phyloP scores from a whole-genome alignment of 2,797 vertebrate species.

The Lemur catta region DNA sequence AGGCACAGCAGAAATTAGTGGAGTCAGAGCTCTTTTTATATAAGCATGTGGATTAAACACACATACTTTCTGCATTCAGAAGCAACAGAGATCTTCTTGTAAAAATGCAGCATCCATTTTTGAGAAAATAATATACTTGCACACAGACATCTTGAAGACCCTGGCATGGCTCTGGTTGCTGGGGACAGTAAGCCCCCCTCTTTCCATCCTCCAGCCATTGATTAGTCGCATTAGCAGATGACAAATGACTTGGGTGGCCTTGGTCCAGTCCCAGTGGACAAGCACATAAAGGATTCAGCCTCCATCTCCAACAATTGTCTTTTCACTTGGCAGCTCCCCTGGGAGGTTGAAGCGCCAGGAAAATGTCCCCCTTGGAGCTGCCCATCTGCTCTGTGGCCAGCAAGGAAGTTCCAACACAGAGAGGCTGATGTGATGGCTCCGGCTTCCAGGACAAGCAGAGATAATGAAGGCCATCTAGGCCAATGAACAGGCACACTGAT shows the following conservation, averaged over 20 bases:
- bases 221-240: background rate
- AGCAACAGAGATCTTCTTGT: background rate
- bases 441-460: background rate
- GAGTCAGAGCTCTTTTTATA: background rate
- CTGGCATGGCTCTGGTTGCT: fast-evolving
- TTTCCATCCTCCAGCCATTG: background rate
- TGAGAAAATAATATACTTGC: background rate
- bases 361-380: background rate
- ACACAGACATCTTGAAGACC: background rate
- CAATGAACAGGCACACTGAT: fast-evolving
- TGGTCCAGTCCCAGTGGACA: background rate
- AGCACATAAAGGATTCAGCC: background rate
- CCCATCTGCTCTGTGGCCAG: background rate
- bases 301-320: background rate
- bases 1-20: background rate
- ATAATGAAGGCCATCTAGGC: background rate
- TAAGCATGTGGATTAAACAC: background rate
- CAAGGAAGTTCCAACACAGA: background rate
- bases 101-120: background rate
- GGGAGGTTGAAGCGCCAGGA: background rate
- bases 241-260: background rate
- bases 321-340: background rate
- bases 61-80: background rate
- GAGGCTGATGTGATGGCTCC: background rate
- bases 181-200: background rate